Percentiles rank a stretch among this genome's conserved stretches.
Evolutionary conservation across 2,888 invertebrate species (phyloP).

Genomic region (Nomada lathburiana): DNA sequence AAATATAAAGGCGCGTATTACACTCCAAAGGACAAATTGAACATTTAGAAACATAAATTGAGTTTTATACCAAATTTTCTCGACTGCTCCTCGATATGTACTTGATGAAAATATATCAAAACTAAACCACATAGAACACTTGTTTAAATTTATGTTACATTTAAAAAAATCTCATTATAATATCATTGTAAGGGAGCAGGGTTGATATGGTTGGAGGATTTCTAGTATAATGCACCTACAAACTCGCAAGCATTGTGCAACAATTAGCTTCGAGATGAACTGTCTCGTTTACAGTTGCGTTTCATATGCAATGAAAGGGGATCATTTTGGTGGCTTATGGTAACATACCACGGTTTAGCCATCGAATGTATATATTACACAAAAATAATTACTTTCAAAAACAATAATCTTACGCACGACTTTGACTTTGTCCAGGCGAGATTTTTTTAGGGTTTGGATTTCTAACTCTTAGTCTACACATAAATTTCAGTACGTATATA

Average conservation of each 20-base stretch:
- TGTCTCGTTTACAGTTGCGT: conserved; percentile 21
- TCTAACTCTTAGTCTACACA: not conserved
- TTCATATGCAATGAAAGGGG: not conserved
- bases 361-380: not conserved
- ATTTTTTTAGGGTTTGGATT: not conserved
- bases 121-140: too few relatives aligned
- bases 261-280: conserved; percentile 60
- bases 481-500: not conserved
- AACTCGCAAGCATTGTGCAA: conserved; percentile 59
- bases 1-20: too few relatives aligned
- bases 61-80: too few relatives aligned
- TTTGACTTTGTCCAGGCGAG: not conserved
- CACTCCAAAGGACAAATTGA: too few relatives aligned
- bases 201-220: conserved; percentile 60
- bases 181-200: too few relatives aligned
- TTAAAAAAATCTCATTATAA: too few relatives aligned
- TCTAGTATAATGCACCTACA: conserved; percentile 71
- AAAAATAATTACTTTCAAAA: not conserved
- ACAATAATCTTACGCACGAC: too few relatives aligned
- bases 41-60: too few relatives aligned
- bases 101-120: too few relatives aligned
- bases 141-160: too few relatives aligned
- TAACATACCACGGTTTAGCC: not conserved
- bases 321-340: not conserved
- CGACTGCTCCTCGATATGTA: too few relatives aligned